These are phyloP conservation scores for Camponotus pennsylvanicus DNA, from an alignment of 1,140 invertebrate species.

Conservation along the genomic window DNA sequence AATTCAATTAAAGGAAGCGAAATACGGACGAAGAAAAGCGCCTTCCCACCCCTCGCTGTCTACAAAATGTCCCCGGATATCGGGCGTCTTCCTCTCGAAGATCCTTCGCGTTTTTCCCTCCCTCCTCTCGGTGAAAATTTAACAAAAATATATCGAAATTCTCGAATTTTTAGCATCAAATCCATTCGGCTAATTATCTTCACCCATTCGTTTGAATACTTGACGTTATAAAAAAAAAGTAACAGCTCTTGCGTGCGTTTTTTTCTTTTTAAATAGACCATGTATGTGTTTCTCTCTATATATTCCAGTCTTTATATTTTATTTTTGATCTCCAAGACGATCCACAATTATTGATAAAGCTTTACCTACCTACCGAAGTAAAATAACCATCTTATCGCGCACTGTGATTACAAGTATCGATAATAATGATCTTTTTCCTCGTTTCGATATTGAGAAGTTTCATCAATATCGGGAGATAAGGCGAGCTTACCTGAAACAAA, in stretches of 20 bases:
- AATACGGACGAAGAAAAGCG: slow-evolving; percentile 14
- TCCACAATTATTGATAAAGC: slow-evolving; percentile 45
- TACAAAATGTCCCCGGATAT: background rate
- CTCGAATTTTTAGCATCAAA: background rate
- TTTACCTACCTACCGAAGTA: slow-evolving; percentile 39
- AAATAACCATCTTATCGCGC: slow-evolving; percentile 47
- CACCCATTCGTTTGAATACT: background rate
- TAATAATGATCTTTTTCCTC: slow-evolving; percentile 52
- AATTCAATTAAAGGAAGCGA: slow-evolving; percentile 63
- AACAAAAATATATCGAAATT: background rate
- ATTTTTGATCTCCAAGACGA: slow-evolving; percentile 5
- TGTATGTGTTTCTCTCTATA: no score
- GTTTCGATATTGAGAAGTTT: slow-evolving; percentile 51
- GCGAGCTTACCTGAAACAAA: slow-evolving; percentile 70
- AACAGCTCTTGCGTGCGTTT: background rate
- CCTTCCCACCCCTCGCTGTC: background rate
- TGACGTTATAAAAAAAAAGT: background rate
- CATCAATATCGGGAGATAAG: slow-evolving; percentile 28
- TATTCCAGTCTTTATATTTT: background rate
- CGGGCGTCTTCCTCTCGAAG: background rate
- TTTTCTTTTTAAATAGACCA: background rate
- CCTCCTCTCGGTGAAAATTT: background rate
- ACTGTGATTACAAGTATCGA: slow-evolving; percentile 47
- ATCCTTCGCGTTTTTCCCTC: background rate
- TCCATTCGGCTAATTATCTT: background rate